phyloP scores from a whole-genome alignment of 2,797 vertebrate genomes.

The Myripristis jacobus region DNA sequence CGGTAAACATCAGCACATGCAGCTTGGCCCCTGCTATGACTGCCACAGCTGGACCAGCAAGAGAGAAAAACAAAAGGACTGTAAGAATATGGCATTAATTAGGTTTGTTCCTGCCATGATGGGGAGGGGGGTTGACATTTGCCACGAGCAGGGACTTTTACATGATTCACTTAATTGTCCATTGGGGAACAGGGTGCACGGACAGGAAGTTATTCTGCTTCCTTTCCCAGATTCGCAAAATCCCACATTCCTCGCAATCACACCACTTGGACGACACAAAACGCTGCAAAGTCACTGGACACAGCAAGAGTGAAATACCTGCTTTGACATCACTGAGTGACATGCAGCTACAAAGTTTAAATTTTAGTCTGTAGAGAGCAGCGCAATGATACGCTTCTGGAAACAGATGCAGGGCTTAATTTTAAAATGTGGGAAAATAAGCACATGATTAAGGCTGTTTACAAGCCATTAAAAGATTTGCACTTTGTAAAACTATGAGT shows the following conservation, averaged over 20 bases:
- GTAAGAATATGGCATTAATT: conserved; percentile 63
- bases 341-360: too few species aligned
- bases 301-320: too few species aligned
- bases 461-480: too few species aligned
- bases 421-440: too few species aligned
- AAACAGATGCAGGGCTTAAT: too few species aligned
- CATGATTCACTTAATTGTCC: conserved; percentile 72
- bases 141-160: conserved; percentile 62
- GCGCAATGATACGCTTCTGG: too few species aligned
- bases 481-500: too few species aligned
- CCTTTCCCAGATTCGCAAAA: conserved; percentile 71
- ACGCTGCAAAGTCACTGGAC: conserved; percentile 24
- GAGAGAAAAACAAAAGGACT: conserved; percentile 7
- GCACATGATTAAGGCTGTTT: too few species aligned
- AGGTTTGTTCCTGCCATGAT: conserved; percentile 30
- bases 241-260: conserved; percentile 48
- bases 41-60: conserved; percentile 27
- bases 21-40: conserved; percentile 22
- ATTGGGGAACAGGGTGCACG: conserved; percentile 55
- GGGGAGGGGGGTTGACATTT: conserved; percentile 41
- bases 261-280: conserved; percentile 30
- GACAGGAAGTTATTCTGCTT: conserved; percentile 73
- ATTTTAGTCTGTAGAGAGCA: too few species aligned
- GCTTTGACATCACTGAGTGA: too few species aligned
- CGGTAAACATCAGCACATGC: conserved; percentile 37